These are phyloP conservation scores for Drosophila mayaguana DNA, from an alignment of 2,888 invertebrate genomes.

Conservation along the genomic window DNA sequence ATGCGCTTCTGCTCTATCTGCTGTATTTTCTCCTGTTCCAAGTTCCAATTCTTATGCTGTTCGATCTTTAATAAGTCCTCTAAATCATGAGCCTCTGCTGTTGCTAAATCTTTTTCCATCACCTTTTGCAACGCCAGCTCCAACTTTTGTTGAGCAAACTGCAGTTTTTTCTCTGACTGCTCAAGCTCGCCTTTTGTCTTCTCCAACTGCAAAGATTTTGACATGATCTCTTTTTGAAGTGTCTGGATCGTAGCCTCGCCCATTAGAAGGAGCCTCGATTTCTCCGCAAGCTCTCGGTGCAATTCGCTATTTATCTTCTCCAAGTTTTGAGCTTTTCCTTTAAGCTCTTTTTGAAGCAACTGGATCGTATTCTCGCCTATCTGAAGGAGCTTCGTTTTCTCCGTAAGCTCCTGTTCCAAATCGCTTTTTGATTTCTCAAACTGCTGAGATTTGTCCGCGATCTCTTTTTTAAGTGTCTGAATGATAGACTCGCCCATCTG, in stretches of 20 bases:
- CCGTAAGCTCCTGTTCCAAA: slow-evolving; percentile 1
- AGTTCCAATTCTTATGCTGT: not conserved
- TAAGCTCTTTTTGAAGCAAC: not conserved
- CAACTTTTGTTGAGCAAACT: no score
- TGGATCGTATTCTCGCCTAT: not conserved
- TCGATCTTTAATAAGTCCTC: not conserved
- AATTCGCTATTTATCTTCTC: not conserved
- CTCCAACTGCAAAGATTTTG: no score
- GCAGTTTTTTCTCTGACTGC: no score
- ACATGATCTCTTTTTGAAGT: no score
- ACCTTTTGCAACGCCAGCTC: not conserved
- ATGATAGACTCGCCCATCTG: not conserved
- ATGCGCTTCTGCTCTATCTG: not conserved
- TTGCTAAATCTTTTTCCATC: not conserved
- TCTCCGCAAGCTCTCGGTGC: not conserved
- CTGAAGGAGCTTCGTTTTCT: not conserved
- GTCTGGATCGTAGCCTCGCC: no score
- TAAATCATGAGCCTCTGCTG: not conserved
- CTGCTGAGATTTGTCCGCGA: not conserved
- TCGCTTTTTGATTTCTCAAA: not conserved
- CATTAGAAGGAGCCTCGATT: no score
- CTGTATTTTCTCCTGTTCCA: not conserved
- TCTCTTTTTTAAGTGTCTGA: not conserved
- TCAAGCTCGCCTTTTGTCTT: no score
- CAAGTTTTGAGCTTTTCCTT: not conserved